Conservation (phyloP, 2,113 vertebrate species). For the Spea multiplicata region DNA sequence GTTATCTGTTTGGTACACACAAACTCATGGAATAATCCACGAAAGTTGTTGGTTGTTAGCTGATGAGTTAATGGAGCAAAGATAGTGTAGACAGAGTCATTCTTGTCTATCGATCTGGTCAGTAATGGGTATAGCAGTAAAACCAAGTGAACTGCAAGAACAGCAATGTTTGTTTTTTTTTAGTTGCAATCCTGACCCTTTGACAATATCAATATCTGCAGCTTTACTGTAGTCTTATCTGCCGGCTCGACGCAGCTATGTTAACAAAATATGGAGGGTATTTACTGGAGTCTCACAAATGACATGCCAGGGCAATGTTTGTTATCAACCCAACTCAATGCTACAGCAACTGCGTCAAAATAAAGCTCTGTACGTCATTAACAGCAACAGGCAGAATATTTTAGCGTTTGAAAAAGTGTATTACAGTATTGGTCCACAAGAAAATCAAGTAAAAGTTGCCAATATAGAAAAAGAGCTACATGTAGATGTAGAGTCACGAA, state of each 20-base stretch:
- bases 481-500: no score
- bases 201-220: slow-evolving; percentile 12
- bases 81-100: not conserved
- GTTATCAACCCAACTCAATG: not conserved
- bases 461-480: no score
- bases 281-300: not conserved
- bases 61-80: not conserved
- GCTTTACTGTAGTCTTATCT: not conserved
- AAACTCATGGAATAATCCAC: not conserved
- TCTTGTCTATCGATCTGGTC: slow-evolving; percentile 15
- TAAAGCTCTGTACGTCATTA: not conserved
- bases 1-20: not conserved
- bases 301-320: not conserved
- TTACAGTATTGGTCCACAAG: no score
- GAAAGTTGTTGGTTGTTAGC: not conserved
- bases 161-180: slow-evolving; percentile 3
- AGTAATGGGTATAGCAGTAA: slow-evolving; percentile 3
- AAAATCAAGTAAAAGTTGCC: no score
- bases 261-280: not conserved
- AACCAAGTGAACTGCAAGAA: slow-evolving; percentile 13
- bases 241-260: not conserved
- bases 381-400: not conserved
- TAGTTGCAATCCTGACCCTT: slow-evolving; percentile 13
- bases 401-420: not conserved
- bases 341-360: slow-evolving; percentile 1